Evolutionary conservation across 2,113 vertebrate species (phyloP).

Genomic region (Serinus canaria): DNA sequence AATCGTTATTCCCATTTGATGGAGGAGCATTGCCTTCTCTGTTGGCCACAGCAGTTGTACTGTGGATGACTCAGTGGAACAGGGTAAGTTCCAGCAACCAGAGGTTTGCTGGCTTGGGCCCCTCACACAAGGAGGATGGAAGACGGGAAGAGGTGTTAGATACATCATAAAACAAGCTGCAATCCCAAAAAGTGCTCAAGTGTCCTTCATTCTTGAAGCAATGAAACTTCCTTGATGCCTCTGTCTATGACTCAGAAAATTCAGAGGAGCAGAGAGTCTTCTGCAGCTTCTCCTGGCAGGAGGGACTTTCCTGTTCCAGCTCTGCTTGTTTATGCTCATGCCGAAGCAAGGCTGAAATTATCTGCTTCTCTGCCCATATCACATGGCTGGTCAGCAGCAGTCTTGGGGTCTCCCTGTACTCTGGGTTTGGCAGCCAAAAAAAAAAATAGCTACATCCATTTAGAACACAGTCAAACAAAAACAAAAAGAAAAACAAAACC

Average conservation of each 20-base stretch:
- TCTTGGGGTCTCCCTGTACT: background rate
- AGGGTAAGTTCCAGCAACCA: fast-evolving
- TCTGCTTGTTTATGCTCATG: background rate
- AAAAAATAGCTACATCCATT: background rate
- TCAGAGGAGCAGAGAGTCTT: background rate
- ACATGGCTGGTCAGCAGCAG: background rate
- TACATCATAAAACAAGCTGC: background rate
- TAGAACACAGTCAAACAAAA: background rate
- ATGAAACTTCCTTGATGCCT: background rate
- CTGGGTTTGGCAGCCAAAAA: background rate
- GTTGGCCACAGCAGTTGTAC: background rate
- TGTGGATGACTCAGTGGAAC: fast-evolving
- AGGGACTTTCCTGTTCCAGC: background rate
- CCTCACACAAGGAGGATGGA: background rate
- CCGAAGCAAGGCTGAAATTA: background rate
- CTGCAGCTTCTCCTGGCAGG: background rate
- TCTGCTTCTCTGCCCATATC: background rate
- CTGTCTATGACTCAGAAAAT: background rate
- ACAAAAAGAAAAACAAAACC: no score
- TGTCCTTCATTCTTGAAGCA: background rate
- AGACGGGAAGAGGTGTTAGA: background rate
- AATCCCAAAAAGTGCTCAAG: background rate
- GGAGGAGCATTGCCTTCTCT: background rate
- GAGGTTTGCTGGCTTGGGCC: background rate
- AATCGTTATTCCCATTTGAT: background rate